phyloP scores from a whole-genome alignment of 2,888 invertebrate genomes.

The Aelia acuminata region DNA sequence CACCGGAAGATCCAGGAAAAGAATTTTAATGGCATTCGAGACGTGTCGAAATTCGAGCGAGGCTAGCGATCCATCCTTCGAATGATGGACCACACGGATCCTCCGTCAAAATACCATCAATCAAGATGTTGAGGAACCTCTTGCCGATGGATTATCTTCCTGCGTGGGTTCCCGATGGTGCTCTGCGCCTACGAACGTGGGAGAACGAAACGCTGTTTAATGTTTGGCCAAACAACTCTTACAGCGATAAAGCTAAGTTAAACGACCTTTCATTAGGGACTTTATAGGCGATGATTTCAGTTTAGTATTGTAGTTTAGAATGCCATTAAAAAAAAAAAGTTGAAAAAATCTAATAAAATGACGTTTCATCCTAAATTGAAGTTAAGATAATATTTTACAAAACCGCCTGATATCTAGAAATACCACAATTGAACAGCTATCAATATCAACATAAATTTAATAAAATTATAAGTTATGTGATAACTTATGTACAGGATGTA shows the following conservation, averaged over 20 bases:
- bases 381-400: no score
- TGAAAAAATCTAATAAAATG: no score
- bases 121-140: conserved; percentile 31
- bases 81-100: conserved; percentile 22
- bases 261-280: not conserved
- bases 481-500: no score
- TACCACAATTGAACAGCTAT: no score
- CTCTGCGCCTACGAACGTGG: conserved; percentile 15
- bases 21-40: conserved; percentile 35
- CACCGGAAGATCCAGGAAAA: conserved; percentile 4
- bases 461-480: no score
- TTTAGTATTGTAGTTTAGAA: no score
- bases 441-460: no score
- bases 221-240: not conserved
- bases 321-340: no score
- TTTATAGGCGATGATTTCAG: not conserved
- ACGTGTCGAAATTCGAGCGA: conserved; percentile 44
- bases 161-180: conserved; percentile 34
- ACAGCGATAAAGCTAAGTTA: not conserved
- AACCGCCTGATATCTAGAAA: no score
- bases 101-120: conserved; percentile 38
- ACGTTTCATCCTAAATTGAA: no score
- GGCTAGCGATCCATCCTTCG: not conserved
- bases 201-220: not conserved
- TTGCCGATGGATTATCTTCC: conserved; percentile 24